Conservation (phyloP, 1,140 invertebrate species). For the Orchesella cincta region DNA sequence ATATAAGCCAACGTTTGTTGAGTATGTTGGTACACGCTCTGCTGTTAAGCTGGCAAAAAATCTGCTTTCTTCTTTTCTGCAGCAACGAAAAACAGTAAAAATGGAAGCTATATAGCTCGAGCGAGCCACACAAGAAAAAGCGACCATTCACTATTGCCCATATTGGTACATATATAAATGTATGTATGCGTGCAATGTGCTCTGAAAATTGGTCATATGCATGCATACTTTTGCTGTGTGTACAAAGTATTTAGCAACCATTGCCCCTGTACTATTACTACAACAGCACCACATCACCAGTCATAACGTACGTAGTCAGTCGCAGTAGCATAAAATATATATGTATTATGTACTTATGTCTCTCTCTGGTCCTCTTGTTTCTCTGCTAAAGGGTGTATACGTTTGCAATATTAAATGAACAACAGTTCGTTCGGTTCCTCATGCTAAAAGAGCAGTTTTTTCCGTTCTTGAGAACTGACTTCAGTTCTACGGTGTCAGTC, state of each 20-base stretch:
- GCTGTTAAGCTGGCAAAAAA: neutral
- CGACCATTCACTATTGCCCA: neutral
- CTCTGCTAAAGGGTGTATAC: too few species aligned
- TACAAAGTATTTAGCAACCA: too few species aligned
- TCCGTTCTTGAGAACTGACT: too few species aligned
- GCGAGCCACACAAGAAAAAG: neutral
- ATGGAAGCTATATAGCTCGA: neutral
- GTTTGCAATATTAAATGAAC: too few species aligned
- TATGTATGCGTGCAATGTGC: conserved; percentile 7
- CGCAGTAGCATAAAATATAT: too few species aligned
- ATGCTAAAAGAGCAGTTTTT: too few species aligned
- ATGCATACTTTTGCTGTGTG: too few species aligned
- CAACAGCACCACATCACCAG: too few species aligned
- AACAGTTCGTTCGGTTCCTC: too few species aligned
- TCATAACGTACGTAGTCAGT: too few species aligned
- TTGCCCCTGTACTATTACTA: too few species aligned
- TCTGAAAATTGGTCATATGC: neutral
- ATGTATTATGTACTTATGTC: neutral
- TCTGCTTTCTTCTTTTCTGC: neutral
- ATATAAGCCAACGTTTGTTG: neutral
- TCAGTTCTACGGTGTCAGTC: too few species aligned
- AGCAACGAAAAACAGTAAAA: neutral
- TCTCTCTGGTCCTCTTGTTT: neutral
- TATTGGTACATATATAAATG: neutral
- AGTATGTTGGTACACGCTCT: neutral